Evolutionary conservation across 2,113 vertebrate species (phyloP).

Genomic region (Halichoerus grypus): DNA sequence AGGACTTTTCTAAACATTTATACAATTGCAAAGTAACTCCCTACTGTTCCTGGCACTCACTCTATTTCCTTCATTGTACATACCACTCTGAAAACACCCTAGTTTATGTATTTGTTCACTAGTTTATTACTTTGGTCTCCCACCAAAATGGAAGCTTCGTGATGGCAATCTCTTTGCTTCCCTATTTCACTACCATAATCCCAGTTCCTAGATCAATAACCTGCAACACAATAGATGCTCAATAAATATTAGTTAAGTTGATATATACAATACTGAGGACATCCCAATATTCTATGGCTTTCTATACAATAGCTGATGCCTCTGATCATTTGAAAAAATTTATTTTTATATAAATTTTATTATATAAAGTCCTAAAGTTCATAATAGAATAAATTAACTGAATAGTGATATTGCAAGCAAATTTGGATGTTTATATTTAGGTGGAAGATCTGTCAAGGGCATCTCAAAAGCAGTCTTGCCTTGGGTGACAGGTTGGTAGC

Average conservation of each 20-base stretch:
- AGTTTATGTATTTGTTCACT: neutral
- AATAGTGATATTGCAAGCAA: neutral
- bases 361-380: neutral
- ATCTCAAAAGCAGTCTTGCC: neutral
- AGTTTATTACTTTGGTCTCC: neutral
- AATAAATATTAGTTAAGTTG: neutral
- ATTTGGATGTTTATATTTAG: neutral
- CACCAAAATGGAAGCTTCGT: neutral
- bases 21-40: neutral
- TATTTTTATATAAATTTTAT: no score
- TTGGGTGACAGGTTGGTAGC: neutral
- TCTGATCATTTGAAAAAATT: neutral
- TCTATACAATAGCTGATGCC: neutral
- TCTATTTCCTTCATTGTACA: neutral
- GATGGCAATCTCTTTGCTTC: neutral
- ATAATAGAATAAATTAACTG: neutral
- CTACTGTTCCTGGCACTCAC: neutral
- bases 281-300: neutral
- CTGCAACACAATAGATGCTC: neutral
- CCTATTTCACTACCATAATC: neutral
- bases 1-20: neutral
- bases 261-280: neutral
- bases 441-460: neutral
- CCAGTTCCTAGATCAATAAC: neutral
- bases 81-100: neutral